Base-by-base conservation (phyloP, 1,140 invertebrate species). In the Drosophila kohkoa region DNA sequence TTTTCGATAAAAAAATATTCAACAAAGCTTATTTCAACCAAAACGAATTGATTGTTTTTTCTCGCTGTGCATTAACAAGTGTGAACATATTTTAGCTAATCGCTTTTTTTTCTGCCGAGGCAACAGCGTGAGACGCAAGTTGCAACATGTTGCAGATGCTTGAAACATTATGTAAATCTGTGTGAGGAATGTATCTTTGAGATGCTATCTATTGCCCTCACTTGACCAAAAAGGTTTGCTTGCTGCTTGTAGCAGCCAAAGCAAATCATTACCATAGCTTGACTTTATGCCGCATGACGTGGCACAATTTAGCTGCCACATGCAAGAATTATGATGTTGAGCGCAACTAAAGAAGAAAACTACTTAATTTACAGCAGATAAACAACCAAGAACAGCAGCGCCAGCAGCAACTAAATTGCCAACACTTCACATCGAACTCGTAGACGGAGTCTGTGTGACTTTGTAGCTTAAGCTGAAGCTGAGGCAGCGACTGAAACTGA, bases 271-370 rank as follows among this genome's bases (percentile, higher is more conserved):
- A 25, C 20, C 20, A 3, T 25, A 43, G 41, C 48, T 67, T 10
- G 16, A 7, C 15, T 5, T 2, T 49, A 49, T 20, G 16, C 46
- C 2, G 46, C 46, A 49, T 51, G 49, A 52, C 28, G 49, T 52
- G 49, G 52, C 52, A 55, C 16, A 38, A 55, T 38, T 55, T 38
- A 55, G 52, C 52, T 55, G 52, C 52, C 70, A 71, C 57, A 65
- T 58, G 59, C 68, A 68, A 79, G 59, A 82, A 82, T 88, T 87
- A 87, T 83, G 83, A 83, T 87, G 85, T 87, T 87, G 78, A 80
- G 83, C 71, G 74, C 73, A 48, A 59, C 77, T 69, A 58, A 65
- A 74, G 32, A 35, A 55, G 83, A 83, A 68, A 88, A 74, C 77
- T 83, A 75, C 79, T 87, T 83, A 88, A 88, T 87, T 89, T 83